phyloP scores from a whole-genome alignment of 2,888 invertebrate genomes.

The Chironomus riparius region DNA sequence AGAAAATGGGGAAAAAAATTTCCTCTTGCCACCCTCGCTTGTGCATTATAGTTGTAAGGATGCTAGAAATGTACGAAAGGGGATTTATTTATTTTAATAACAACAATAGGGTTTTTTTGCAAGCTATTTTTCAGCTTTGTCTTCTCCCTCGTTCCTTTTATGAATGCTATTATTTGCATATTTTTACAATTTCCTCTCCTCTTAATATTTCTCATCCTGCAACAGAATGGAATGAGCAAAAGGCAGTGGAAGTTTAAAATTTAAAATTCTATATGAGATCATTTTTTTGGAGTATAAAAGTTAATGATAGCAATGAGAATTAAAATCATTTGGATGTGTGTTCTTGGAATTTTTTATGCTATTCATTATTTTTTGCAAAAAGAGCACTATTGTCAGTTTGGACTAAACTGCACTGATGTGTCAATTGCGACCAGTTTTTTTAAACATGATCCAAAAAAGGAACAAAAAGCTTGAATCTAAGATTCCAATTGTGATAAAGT shows the following conservation, averaged over 20 bases:
- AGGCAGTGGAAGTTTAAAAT: not conserved
- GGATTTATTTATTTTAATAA: conserved; percentile 21
- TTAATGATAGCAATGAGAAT: conserved; percentile 26
- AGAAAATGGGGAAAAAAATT: not conserved
- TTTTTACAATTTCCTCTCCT: conserved; percentile 16
- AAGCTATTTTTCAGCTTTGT: not conserved
- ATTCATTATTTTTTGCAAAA: no score
- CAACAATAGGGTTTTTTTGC: conserved; percentile 3
- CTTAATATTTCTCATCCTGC: not conserved
- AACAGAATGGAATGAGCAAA: not conserved
- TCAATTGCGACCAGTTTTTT: no score
- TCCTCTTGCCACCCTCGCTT: no score
- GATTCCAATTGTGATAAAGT: no score
- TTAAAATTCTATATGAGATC: not conserved
- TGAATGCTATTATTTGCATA: conserved; percentile 7
- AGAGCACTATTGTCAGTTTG: no score
- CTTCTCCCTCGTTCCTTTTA: not conserved
- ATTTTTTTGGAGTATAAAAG: conserved; percentile 14
- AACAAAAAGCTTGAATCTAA: no score
- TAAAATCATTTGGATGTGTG: no score
- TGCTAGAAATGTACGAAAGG: not conserved
- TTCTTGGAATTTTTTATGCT: no score
- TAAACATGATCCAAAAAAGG: no score
- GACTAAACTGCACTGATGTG: no score
- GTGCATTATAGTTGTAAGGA: not conserved